Evolutionary conservation across 2,113 vertebrate genomes (phyloP), one percentile per base, ranked within the genome.

Genomic region (Zingel zingel): DNA sequence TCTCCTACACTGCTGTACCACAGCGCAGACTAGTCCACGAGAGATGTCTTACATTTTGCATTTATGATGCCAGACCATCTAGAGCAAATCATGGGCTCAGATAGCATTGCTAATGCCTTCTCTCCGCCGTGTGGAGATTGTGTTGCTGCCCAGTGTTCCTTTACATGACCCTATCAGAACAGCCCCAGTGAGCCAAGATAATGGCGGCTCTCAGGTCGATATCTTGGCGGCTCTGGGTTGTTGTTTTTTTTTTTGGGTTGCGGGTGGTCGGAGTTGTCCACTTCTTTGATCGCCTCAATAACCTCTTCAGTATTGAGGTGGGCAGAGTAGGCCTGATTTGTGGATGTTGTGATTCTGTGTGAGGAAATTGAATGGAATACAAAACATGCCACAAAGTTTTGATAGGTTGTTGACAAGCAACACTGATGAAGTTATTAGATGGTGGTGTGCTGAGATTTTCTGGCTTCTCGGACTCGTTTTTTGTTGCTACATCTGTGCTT

Each of bases 101-200:
- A 19, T 62, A 72, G 45, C 68, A 19, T 54, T 12, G 36, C 62
- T 30, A 33, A 70, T 72, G 78, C 81, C 48, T 36, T 51, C 48
- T n/a, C 68, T 75, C 51, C 77, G 43, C 47, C 2, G 45, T 1
- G 39, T 77, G 53, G 67, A 82, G 82, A 85, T 88, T 53, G 5
- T 63, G 19, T 90, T 91, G 23, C 88, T 59, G 77, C 63, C 59
- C 18, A 6, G 81, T 80, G 62, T 83, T 82, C 50, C 66, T 82
- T 70, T 80, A 74, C 71, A 64, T 10, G 47, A 72, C 50, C 56
- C 65, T 4, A 0, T 61, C 80, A 45, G 62, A 72, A 15, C n/a
- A 48, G 48, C 56, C 39, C 1, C 39, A 36, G 33, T 19, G 67
- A 74, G 73, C 74, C 21, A 33, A 76, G 83, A 54, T 79, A 53